These are phyloP conservation scores for Julus scanicus DNA, from an alignment of 2,888 invertebrate species.

Conservation along the genomic window DNA sequence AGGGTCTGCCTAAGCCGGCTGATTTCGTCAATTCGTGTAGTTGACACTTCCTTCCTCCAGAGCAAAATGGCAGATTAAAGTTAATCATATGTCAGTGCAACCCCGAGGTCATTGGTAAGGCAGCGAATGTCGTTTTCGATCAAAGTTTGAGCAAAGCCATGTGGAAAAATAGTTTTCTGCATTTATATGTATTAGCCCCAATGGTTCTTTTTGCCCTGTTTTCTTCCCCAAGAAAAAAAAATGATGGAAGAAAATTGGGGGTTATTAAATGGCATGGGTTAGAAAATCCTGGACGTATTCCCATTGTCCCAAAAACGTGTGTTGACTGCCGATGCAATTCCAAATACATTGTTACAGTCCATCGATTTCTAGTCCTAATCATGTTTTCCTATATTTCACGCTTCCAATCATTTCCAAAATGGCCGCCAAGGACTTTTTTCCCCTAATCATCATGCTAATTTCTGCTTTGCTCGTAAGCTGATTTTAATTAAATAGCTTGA, in stretches of 20 bases:
- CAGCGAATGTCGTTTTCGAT: constrained; percentile 3
- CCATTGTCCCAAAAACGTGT: constrained; percentile 34
- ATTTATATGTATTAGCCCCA: neutral
- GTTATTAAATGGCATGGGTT: constrained; percentile 13
- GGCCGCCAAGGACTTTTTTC: neutral
- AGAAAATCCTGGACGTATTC: neutral
- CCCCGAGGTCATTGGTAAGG: constrained; percentile 36
- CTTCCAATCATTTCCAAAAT: neutral
- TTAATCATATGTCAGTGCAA: constrained; percentile 37
- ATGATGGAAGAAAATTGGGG: constrained; percentile 15
- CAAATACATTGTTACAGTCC: neutral
- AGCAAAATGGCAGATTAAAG: constrained; percentile 30
- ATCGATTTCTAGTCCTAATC: constrained; percentile 21
- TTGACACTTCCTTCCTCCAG: constrained; percentile 32
- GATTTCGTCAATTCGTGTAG: constrained; percentile 42
- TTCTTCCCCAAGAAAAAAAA: neutral
- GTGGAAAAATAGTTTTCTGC: constrained; percentile 7
- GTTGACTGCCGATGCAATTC: constrained; percentile 24
- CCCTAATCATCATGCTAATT: neutral
- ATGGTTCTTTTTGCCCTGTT: neutral
- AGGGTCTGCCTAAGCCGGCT: neutral
- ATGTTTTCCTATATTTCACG: neutral
- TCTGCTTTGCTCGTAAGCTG: neutral
- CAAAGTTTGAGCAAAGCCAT: constrained; percentile 15
- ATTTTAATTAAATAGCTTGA: neutral